A percentile compares a stretch with the other conserved stretches of the same genome.
phyloP scores from a whole-genome alignment of 2,888 invertebrate species.

The Cabera pusaria region DNA sequence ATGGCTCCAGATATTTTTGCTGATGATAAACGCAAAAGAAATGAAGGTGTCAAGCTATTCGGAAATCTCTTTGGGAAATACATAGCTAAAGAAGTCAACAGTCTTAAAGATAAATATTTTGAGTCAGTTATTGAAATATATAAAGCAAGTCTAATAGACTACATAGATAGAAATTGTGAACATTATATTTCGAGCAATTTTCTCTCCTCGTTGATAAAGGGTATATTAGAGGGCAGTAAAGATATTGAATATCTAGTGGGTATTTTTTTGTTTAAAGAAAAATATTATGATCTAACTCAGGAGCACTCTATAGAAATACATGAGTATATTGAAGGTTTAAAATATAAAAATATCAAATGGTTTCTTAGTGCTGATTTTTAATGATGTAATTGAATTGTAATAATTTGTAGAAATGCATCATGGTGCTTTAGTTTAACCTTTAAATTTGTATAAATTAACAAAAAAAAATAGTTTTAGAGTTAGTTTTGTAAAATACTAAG shows the following conservation, averaged over 20 bases:
- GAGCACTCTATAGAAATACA: neutral
- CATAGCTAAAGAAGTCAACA: constrained; percentile 43
- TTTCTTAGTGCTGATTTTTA: neutral
- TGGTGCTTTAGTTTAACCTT: too few relatives aligned
- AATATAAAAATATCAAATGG: neutral
- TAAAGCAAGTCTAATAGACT: constrained; percentile 29
- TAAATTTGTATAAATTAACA: too few relatives aligned
- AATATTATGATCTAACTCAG: neutral
- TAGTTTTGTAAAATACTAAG: too few relatives aligned
- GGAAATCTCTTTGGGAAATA: constrained; percentile 37
- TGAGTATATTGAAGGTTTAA: neutral
- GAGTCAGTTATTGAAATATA: constrained; percentile 48
- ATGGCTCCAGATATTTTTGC: constrained; percentile 41
- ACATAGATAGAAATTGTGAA: constrained; percentile 22
- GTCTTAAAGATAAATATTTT: constrained; percentile 43
- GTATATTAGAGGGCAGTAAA: constrained; percentile 10
- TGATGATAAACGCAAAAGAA: constrained; percentile 29
- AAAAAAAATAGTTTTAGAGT: too few relatives aligned
- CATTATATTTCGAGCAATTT: constrained; percentile 1
- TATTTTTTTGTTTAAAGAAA: neutral
- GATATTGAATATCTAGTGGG: constrained; percentile 6
- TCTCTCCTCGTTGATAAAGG: constrained; percentile 6
- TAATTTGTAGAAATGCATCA: too few relatives aligned
- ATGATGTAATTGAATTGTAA: too few relatives aligned
- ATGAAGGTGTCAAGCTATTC: constrained; percentile 41